Evolutionary conservation across 2,888 invertebrate genomes (phyloP).

Genomic region (Tipula confusa): DNA sequence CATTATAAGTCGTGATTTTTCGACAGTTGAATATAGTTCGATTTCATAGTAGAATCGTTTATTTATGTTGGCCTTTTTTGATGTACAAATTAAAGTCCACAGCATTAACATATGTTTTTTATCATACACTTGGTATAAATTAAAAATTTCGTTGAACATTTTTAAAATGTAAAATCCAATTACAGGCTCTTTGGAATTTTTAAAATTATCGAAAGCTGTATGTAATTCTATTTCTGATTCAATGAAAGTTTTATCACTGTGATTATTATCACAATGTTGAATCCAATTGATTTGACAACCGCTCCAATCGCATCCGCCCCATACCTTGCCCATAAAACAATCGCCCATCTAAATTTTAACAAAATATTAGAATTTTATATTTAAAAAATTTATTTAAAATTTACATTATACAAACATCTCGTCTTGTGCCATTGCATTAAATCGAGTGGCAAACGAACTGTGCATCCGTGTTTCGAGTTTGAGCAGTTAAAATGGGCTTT

Average conservation of each 20-base stretch:
- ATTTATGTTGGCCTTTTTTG: constrained; percentile 43
- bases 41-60: constrained; percentile 47
- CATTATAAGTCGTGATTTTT: constrained; percentile 44
- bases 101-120: constrained; percentile 38
- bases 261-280: constrained; percentile 56
- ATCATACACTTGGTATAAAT: constrained; percentile 48
- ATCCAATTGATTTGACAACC: constrained; percentile 60
- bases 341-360: background rate
- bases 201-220: constrained; percentile 38
- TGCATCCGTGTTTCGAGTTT: constrained; percentile 53
- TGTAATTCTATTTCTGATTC: constrained; percentile 38
- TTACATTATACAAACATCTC: constrained; percentile 43
- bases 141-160: constrained; percentile 46
- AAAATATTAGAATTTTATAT: background rate
- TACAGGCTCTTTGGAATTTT: constrained; percentile 40
- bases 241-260: constrained; percentile 51
- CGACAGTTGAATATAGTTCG: constrained; percentile 44
- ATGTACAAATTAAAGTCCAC: constrained; percentile 47
- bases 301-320: constrained; percentile 56
- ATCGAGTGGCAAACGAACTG: constrained; percentile 54
- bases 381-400: background rate
- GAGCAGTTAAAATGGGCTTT: constrained; percentile 59
- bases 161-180: constrained; percentile 48
- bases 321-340: constrained; percentile 49
- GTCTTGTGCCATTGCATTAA: constrained; percentile 54